Base-by-base conservation (phyloP, 1,140 invertebrate genomes). In the Fopius arisanus region DNA sequence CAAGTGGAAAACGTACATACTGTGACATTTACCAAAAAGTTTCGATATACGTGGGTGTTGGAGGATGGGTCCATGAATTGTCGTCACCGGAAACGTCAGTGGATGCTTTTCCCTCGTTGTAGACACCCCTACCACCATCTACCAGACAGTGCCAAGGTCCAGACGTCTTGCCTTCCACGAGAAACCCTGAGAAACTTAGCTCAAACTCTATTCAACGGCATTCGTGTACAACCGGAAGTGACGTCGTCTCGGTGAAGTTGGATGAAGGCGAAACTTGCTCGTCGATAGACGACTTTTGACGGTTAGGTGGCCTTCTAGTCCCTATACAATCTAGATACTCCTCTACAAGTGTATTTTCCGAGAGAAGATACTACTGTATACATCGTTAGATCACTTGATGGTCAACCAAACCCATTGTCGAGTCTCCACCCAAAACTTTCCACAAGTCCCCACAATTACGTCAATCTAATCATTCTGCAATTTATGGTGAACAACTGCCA, bases 171-270 rank as follows among this genome's bases (percentile, higher is more conserved):
- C 54, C 7, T 59, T 59, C 26, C 28, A 28, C 51, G 41, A 69
- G 41, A 51, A 48, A 69, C 43, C 5, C 21, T 21, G 26, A 48
- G 67, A 69, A 69, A 69, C 40, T 69, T 69, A 48, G 67, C 16
- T 26, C 26, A 31, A 69, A 69, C 41, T 69, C 67, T 51, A 69
- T 69, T 69, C 67, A 51, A 69, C 40, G 16, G 43, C 67, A 26
- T 41, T 29, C 41, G 40, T 69, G 26, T 69, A 69, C 26, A 48
- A 48, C 41, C 26, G 40, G 26, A 69, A 69, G 67, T 29, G 28
- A 48, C 67, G 10, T 69, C 41, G 21, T 51, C 43, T 51, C 40
- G 16, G 9, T 51, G 14, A 21, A 67, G 66, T 67, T 67, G 33
- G 41, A 41, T 43, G 33, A 67, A 26, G 3, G 54, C 12, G 41